Evolutionary conservation across 2,888 invertebrate genomes (phyloP).

Genomic region (Drosophila koepferae): DNA sequence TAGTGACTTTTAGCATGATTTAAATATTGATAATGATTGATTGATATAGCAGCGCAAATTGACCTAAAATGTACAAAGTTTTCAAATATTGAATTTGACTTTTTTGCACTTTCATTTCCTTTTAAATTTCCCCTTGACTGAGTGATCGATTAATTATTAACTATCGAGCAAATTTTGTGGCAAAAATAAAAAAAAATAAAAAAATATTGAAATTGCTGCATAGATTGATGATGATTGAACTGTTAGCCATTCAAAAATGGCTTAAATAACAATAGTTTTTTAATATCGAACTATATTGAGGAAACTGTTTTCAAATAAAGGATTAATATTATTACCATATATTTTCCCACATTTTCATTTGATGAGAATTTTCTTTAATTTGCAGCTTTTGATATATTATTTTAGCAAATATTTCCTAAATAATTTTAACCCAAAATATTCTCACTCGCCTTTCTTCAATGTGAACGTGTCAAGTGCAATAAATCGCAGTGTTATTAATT

Average conservation of each 20-base stretch:
- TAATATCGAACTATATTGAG: too few species aligned
- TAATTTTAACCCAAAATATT: background rate
- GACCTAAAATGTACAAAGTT: too few species aligned
- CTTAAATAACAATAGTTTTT: background rate
- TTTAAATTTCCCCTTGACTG: background rate
- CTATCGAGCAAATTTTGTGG: background rate
- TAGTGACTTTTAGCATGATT: too few species aligned
- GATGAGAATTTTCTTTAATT: background rate
- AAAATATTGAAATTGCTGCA: background rate
- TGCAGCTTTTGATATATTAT: background rate
- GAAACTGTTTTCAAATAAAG: too few species aligned
- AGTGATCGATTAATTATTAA: background rate
- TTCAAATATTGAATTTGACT: background rate
- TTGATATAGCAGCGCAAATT: too few species aligned
- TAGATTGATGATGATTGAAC: background rate
- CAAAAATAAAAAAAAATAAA: too few species aligned
- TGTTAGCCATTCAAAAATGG: background rate
- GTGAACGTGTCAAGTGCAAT: slow-evolving; percentile 45
- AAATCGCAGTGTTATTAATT: slow-evolving; percentile 42
- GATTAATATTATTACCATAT: background rate
- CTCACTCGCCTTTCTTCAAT: slow-evolving; percentile 5
- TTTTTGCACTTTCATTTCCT: background rate
- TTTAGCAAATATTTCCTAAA: background rate
- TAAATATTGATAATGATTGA: too few species aligned
- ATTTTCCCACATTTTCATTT: too few species aligned